These are phyloP conservation scores for Molossus alvarezi DNA, from an alignment of 2,797 vertebrate species.

Conservation along the genomic window DNA sequence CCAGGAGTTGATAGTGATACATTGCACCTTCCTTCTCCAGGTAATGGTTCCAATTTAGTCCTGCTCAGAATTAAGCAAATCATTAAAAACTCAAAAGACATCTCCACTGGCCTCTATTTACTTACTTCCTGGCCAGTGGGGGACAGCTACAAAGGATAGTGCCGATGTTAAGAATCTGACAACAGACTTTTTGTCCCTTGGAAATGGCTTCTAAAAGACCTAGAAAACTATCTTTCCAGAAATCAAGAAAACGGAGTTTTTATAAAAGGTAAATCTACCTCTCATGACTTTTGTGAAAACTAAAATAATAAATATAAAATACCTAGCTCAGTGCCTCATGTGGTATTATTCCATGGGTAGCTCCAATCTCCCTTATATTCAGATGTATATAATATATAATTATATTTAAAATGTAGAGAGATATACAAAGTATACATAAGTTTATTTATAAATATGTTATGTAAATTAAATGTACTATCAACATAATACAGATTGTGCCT, in stretches of 20 bases:
- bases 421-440: background rate
- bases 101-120: background rate
- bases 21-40: background rate
- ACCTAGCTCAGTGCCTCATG: background rate
- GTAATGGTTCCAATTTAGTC: conserved; percentile 46
- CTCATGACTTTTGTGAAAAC: background rate
- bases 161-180: background rate
- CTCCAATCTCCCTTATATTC: background rate
- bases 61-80: conserved; percentile 29
- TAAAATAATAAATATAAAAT: background rate
- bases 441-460: conserved; percentile 59
- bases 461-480: conserved; percentile 38
- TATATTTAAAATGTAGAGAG: background rate
- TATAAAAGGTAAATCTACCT: background rate
- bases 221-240: conserved; percentile 5
- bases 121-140: background rate
- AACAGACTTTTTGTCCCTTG: background rate
- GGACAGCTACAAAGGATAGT: background rate
- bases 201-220: conserved; percentile 9
- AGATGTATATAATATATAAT: background rate
- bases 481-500: conserved; percentile 67
- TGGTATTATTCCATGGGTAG: background rate
- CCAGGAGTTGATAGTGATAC: background rate
- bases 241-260: background rate
- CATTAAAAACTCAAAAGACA: background rate